phyloP scores from a whole-genome alignment of 2,113 vertebrate species.

The Grammatotria lemairii region DNA sequence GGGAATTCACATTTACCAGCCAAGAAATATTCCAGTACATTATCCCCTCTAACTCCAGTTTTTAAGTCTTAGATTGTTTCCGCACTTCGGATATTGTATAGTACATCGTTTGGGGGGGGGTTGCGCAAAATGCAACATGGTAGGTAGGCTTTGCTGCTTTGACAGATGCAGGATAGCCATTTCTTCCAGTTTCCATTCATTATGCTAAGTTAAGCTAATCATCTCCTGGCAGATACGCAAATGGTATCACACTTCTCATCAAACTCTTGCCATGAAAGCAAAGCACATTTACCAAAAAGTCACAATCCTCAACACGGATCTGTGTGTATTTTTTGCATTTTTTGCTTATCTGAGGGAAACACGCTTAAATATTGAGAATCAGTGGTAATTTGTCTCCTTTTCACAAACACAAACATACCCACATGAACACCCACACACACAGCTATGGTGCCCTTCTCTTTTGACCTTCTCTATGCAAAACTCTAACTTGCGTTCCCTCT shows the following conservation, averaged over 20 bases:
- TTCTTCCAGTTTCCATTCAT: neutral
- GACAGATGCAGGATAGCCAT: neutral
- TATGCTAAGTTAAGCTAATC: neutral
- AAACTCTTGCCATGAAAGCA: neutral
- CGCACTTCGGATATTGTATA: neutral
- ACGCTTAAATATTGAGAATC: neutral
- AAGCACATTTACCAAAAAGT: neutral
- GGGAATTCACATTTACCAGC: neutral
- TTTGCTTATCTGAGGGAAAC: neutral
- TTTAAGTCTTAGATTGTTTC: neutral
- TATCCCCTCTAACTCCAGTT: neutral
- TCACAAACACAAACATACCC: neutral
- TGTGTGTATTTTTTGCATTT: neutral
- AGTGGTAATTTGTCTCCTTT: neutral
- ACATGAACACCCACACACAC: neutral
- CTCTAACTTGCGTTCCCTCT: constrained; percentile 50
- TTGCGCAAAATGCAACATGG: neutral
- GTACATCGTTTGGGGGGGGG: neutral
- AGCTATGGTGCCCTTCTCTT: neutral
- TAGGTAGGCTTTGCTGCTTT: neutral
- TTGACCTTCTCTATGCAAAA: constrained; percentile 36
- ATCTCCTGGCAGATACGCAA: neutral
- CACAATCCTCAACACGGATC: neutral
- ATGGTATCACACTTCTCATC: neutral
- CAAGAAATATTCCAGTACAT: neutral